Base-by-base conservation (phyloP, 2,113 vertebrate genomes). In the Hassar affinis region DNA sequence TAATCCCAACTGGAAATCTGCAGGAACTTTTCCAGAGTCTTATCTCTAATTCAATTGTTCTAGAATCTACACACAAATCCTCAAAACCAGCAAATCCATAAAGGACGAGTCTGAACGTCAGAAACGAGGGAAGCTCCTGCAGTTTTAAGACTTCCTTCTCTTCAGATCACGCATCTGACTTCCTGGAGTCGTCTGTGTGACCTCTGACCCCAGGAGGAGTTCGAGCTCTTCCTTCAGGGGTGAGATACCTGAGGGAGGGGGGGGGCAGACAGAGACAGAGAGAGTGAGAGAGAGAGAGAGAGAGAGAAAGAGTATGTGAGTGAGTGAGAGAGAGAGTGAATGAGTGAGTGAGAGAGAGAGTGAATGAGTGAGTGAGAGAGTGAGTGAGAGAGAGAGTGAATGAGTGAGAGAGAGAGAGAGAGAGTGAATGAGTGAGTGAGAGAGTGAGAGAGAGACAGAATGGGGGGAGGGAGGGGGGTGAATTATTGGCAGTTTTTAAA, bases 121-220 rank as follows among this genome's bases (percentile, higher is more conserved):
- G 33, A 66, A 66, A 18, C 56, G 10, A 9, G n/a, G 59, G 59
- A 62, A 17, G 30, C 18, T 64, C 61, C 61, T 64, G 30, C 33
- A 42, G 35, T 10, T 11, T 69, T 69, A 22, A 74, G 17, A 74
- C 49, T 3, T 52, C 17, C 47, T 75, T 9, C 72, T 52, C 6
- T 4, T 52, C 47, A 42, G 14, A 6, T 66, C 62, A 10, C 3
- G 20, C 30, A 9, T 25, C 1, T 35, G 45, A 49, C 72, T 51
- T 74, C 25, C 52, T 78, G 22, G 20, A 42, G 76, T 42, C 35
- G 45, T 78, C 76, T 77, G 22, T 6, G 33, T 78, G 76, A 78
- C 54, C 54, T 57, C 54, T 78, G 76, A 78, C 76, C 76, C 52
- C 33, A 17, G 35, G n/a, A 59, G 6, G 33, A 59, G 18, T 59